Base-by-base conservation (phyloP, 2,888 invertebrate genomes). In the Catocala sponsa region DNA sequence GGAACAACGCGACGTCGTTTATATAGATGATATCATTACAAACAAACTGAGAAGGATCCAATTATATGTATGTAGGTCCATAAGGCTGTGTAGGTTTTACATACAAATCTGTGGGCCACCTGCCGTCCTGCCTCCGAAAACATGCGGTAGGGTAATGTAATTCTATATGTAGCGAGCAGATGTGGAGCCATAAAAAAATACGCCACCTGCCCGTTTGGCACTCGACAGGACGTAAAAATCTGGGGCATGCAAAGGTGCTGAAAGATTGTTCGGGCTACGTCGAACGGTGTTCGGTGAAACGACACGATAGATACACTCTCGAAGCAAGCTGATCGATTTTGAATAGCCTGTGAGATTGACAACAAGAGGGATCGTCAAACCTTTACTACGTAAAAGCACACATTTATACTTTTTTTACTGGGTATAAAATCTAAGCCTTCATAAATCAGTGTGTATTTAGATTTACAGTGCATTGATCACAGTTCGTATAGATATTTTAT, bases 131-230 rank as follows among this genome's bases (percentile, higher is more conserved):
- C 63, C 35, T 55, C 51, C 44, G 55, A 63, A 60, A 66, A 68
- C 59, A 59, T 42, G 58, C 59, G 46, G 59, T 59, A 68, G 62
- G 67, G 66, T 73, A 74, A 70, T 74, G 80, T 80, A 81, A 81
- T 72, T 76, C 76, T 71, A 80, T 69, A 74, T 66, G 64, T 51
- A 57, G 55, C 41, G 53, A 63, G 72, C 83, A 84, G 77, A 80
- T 80, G 79, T 68, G 74, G 72, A 74, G 68, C 72, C 70, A 72
- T 69, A 77, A 75, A 80, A 82, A 81, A 72, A 72, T 48, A 59
- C 46, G 56, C 57, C 83, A 85, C 83, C 85, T 85, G 87, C 74
- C 68, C 56, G 65, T 68, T 73, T 59, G 65, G 71, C 72, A 76
- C 70, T 77, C 69, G 78, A 77, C 80, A 74, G 71, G 76, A 73